Evolutionary conservation across 2,888 invertebrate genomes (phyloP).

Genomic region (Eristalinus sepulchralis): DNA sequence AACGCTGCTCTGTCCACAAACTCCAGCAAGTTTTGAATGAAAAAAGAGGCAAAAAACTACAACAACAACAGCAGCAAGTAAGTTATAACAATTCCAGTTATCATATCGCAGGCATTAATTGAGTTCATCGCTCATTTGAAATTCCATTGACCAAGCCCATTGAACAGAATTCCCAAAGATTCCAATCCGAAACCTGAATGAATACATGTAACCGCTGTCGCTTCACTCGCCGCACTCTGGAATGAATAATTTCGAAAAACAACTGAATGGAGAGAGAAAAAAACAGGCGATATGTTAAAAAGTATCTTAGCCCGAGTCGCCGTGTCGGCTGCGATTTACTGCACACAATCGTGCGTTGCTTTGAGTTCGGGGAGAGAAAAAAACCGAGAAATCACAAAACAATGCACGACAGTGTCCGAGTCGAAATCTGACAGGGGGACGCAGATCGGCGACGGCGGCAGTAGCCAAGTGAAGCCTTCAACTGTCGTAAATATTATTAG

Average conservation of each 20-base stretch:
- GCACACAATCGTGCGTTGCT: conserved; percentile 19
- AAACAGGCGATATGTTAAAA: background rate
- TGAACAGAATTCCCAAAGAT: background rate
- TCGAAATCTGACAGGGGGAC: background rate
- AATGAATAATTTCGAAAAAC: background rate
- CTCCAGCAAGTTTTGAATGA: background rate
- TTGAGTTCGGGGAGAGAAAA: conserved; percentile 19
- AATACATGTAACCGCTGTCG: background rate
- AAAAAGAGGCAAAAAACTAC: background rate
- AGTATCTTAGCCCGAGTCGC: background rate
- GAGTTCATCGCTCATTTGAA: background rate
- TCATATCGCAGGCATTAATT: background rate
- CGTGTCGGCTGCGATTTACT: conserved; percentile 1
- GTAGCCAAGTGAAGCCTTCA: background rate
- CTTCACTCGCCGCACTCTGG: background rate
- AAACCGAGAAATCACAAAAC: conserved; percentile 9
- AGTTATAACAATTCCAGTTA: background rate
- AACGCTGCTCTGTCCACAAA: too few relatives aligned
- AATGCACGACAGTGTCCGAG: conserved; percentile 6
- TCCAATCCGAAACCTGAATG: conserved; percentile 28
- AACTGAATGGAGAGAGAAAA: background rate
- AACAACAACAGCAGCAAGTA: background rate
- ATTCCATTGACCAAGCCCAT: conserved; percentile 7
- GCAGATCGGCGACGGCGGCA: too few relatives aligned
- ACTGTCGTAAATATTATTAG: conserved; percentile 14